Evolutionary conservation across 2,797 vertebrate species (phyloP).

Genomic region (Tangara arthus): DNA sequence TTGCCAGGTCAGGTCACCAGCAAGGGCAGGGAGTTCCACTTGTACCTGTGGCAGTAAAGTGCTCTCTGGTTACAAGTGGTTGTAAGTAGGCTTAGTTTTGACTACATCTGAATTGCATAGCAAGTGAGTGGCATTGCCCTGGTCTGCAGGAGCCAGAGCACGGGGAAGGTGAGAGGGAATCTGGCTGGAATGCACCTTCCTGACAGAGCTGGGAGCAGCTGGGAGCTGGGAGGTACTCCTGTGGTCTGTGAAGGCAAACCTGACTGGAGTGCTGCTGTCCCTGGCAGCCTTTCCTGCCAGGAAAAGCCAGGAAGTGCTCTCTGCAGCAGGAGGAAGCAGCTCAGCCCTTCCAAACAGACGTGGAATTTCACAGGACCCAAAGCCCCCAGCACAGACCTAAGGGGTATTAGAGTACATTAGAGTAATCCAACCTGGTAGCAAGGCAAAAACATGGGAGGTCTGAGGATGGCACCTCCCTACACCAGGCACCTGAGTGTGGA

Average conservation of each 20-base stretch:
- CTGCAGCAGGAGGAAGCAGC: background rate
- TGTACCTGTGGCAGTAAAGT: background rate
- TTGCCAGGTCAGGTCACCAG: background rate
- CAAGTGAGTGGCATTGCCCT: background rate
- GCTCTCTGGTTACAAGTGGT: background rate
- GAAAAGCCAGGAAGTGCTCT: background rate
- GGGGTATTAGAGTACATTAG: background rate
- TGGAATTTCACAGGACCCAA: background rate
- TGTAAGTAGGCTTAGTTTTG: background rate
- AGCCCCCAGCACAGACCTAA: background rate
- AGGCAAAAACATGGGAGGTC: fast-evolving
- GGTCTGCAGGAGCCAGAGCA: background rate
- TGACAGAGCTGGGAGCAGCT: background rate
- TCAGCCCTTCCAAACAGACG: background rate
- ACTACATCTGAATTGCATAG: background rate
- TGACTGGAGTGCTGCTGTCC: background rate
- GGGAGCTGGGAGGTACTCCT: background rate
- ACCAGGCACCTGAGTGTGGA: background rate
- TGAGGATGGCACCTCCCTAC: background rate
- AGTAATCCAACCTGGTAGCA: background rate
- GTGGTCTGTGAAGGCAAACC: fast-evolving
- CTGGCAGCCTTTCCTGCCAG: background rate
- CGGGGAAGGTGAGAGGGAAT: background rate
- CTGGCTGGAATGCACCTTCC: background rate
- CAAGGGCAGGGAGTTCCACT: background rate